These are phyloP conservation scores for Phoxinus dragarum DNA, from an alignment of 2,797 vertebrate species.

Conservation along the genomic window DNA sequence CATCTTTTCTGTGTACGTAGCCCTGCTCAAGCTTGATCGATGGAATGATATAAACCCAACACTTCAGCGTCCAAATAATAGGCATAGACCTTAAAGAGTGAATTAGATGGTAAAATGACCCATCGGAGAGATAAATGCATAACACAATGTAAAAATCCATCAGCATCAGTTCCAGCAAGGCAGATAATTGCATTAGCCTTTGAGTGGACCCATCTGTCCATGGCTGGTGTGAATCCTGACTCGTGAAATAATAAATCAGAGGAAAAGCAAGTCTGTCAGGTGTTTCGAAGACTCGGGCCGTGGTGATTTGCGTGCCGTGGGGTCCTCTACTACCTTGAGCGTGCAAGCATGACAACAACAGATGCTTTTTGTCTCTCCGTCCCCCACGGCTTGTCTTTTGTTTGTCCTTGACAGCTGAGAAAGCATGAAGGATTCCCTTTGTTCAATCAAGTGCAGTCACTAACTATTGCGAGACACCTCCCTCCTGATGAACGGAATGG, in stretches of 20 bases:
- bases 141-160: conserved; percentile 67
- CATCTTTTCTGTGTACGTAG: conserved; percentile 24
- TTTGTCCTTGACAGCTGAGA: conserved; percentile 63
- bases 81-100: conserved; percentile 62
- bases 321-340: conserved; percentile 54
- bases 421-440: conserved; percentile 56
- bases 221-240: conserved; percentile 61
- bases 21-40: conserved; percentile 36
- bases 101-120: conserved; percentile 69
- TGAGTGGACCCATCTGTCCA: conserved; percentile 59
- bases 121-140: conserved; percentile 61
- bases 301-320: conserved; percentile 26
- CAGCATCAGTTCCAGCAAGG: conserved; percentile 69
- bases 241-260: conserved; percentile 70
- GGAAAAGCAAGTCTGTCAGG: conserved; percentile 55
- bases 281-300: conserved; percentile 25
- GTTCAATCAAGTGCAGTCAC: conserved; percentile 52
- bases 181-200: conserved; percentile 76
- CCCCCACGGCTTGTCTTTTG: conserved; percentile 54
- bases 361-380: conserved; percentile 57
- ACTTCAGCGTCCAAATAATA: conserved; percentile 46
- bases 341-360: conserved; percentile 58
- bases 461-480: conserved; percentile 42
- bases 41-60: conserved; percentile 53
- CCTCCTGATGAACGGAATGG: background rate